Evolutionary conservation across 2,113 vertebrate genomes (phyloP), one percentile per base, ranked within the genome.

Genomic region (Scartelaos histophorus): DNA sequence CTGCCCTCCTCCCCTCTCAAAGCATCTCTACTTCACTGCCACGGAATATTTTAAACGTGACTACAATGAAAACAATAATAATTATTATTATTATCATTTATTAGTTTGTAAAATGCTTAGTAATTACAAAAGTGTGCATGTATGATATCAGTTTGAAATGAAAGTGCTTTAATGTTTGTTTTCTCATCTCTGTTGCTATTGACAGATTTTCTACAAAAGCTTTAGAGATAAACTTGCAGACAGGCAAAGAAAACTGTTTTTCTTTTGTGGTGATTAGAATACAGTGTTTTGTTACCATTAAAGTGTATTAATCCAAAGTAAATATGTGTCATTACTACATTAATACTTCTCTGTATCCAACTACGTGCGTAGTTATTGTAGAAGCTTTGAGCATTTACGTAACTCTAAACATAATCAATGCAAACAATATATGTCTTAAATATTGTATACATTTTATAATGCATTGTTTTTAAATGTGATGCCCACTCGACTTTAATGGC

Each of bases 181-280:
- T 76, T 15, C 79, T 87, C 82, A 83, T 69, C 71, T 71, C 76
- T 11, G 54, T 13, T 78, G 70, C 76, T 77, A 80, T 76, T 84
- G 82, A 66, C 74, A 85, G 57, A 0, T 67, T 78, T 83, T 74
- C 76, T 19, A 67, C 61, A 43, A 56, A 56, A 56, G n/a, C 10
- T 22, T 56, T 24, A 13, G 22, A 24, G 21, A 58, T 58, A 25
- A 25, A 22, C 13, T 58, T 58, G 25, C 56, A 15, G 3, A 22
- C 21, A 25, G 22, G 13, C 56, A 58, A 25, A 24, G 47, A 69
- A 75, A 66, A 49, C 56, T 10, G 57, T 65, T 76, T 47, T 58
- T 58, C 22, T 0, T 73, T 13, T 25, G 78, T 64, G 53, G 22
- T 34, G 13, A 73, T 69, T 43, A 71, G 22, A 78, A 87, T 71